These are phyloP conservation scores for Harmothoe impar DNA, from an alignment of 2,888 invertebrate species.

Conservation along the genomic window DNA sequence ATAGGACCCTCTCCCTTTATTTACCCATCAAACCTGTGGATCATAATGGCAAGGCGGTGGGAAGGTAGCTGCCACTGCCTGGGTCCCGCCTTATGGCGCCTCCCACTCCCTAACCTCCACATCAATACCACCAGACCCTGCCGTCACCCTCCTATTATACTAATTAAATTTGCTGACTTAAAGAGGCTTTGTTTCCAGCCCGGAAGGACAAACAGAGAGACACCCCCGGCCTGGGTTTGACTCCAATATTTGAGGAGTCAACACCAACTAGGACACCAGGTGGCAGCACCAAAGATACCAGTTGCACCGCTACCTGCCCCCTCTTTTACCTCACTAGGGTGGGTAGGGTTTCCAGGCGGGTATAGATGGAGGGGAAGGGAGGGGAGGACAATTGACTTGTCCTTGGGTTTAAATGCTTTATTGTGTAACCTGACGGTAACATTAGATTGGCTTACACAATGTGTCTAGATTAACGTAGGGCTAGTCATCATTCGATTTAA, in stretches of 20 bases:
- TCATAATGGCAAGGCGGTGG: too few relatives aligned
- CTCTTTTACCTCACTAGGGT: neutral
- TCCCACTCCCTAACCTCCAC: too few relatives aligned
- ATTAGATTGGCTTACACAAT: too few relatives aligned
- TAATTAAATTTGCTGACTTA: conserved; percentile 15
- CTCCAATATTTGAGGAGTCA: conserved; percentile 1
- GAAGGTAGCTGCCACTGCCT: too few relatives aligned
- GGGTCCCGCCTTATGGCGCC: too few relatives aligned
- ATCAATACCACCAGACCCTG: neutral
- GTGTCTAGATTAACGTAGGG: too few relatives aligned
- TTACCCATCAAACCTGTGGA: too few relatives aligned
- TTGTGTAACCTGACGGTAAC: too few relatives aligned
- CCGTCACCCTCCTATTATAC: conserved; percentile 15
- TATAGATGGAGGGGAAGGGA: neutral
- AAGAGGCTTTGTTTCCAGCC: conserved; percentile 16
- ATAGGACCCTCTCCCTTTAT: too few relatives aligned
- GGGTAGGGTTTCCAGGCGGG: neutral
- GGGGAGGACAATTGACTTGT: neutral
- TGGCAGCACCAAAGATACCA: conserved; percentile 9
- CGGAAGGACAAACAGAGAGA: neutral
- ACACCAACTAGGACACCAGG: neutral
- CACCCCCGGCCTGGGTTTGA: neutral
- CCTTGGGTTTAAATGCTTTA: too few relatives aligned
- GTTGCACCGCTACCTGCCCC: neutral
- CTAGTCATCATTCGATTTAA: too few relatives aligned